Evolutionary conservation across 2,113 vertebrate species (phyloP).

Genomic region (Erythrocercus mccallii): DNA sequence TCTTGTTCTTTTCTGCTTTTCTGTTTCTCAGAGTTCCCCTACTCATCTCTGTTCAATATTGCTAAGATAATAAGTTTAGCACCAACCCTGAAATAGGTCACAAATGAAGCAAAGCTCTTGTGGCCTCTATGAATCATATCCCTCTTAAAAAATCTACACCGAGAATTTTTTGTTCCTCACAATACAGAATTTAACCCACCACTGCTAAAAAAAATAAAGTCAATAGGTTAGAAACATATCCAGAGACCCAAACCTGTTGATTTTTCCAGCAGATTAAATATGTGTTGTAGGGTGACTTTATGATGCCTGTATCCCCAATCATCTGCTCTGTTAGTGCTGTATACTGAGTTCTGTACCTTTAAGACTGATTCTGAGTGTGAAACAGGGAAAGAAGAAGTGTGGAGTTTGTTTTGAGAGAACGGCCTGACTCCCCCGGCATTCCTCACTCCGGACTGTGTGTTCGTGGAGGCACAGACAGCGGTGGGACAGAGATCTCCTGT

Average conservation of each 20-base stretch:
- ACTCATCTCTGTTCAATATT: background rate
- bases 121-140: background rate
- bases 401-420: too few relatives aligned
- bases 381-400: too few relatives aligned
- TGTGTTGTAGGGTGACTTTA: too few relatives aligned
- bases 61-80: background rate
- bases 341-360: too few relatives aligned
- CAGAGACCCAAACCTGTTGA: background rate
- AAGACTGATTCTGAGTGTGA: too few relatives aligned
- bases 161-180: background rate
- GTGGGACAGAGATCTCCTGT: too few relatives aligned
- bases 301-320: too few relatives aligned
- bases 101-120: background rate
- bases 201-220: background rate
- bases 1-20: background rate
- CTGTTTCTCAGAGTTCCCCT: background rate
- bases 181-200: background rate
- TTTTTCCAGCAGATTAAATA: background rate
- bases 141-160: background rate
- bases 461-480: too few relatives aligned
- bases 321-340: too few relatives aligned
- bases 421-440: too few relatives aligned
- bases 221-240: background rate
- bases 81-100: background rate
- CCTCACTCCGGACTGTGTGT: too few relatives aligned